Evolutionary conservation across 2,113 vertebrate species (phyloP).

Genomic region (Tiliqua scincoides): DNA sequence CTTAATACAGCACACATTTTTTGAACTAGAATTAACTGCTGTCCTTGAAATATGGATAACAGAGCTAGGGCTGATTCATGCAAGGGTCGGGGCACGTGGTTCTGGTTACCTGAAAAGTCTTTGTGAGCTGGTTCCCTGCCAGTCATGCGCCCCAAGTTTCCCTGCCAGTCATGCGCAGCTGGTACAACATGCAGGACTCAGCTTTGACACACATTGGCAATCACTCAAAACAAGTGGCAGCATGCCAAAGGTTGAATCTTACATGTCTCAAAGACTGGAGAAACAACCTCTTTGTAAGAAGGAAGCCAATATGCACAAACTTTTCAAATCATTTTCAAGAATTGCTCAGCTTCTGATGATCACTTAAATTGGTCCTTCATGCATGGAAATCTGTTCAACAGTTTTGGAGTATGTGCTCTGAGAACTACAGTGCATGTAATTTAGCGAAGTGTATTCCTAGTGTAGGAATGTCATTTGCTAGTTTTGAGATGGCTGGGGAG

Average conservation of each 20-base stretch:
- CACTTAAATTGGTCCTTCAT: background rate
- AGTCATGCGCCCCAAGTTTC: no score
- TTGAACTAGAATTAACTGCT: slow-evolving; percentile 21
- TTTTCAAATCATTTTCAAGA: background rate
- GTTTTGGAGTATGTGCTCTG: background rate
- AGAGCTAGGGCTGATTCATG: background rate
- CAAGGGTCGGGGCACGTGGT: background rate
- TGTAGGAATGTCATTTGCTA: background rate
- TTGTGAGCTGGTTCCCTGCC: background rate
- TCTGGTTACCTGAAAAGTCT: background rate
- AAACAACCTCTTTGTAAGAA: background rate
- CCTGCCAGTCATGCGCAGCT: background rate
- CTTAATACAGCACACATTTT: background rate
- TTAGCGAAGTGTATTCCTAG: background rate
- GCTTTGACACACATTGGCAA: background rate
- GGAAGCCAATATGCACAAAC: background rate
- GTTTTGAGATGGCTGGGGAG: background rate
- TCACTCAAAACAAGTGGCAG: background rate
- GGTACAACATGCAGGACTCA: background rate
- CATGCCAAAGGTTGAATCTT: background rate
- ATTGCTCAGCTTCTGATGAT: background rate
- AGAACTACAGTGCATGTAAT: slow-evolving; percentile 9
- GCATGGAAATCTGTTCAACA: background rate
- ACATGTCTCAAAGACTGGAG: no score
- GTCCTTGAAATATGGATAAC: background rate